A percentile compares a stretch with the other conserved stretches of the same genome.
Evolutionary conservation across 2,113 vertebrate genomes (phyloP).

Genomic region (Spea multiplicata): DNA sequence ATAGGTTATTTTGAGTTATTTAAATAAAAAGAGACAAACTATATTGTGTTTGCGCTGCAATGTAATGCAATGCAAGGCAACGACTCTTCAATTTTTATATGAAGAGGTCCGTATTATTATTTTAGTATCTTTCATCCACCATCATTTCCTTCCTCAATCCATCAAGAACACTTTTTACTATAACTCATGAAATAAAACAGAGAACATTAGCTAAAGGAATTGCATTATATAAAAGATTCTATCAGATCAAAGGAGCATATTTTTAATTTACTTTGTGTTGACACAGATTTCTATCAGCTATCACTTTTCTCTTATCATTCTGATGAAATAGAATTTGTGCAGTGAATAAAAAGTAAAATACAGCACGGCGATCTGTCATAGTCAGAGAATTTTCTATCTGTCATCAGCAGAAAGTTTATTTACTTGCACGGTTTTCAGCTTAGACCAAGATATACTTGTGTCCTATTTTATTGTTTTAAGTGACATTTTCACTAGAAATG

Average conservation of each 20-base stretch:
- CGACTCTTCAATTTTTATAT: conserved; percentile 1
- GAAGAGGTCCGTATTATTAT: conserved; percentile 24
- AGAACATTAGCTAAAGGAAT: conserved; percentile 74
- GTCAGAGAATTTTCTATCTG: conserved; percentile 72
- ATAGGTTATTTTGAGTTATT: too few relatives aligned
- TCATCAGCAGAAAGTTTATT: conserved; percentile 75
- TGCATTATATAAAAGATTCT: conserved; percentile 70
- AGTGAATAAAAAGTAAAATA: conserved; percentile 65
- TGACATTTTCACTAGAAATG: conserved; percentile 20
- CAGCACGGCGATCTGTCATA: conserved; percentile 71
- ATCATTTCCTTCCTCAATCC: conserved; percentile 58
- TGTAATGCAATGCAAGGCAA: background rate
- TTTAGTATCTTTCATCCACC: conserved; percentile 36
- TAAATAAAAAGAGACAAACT: background rate
- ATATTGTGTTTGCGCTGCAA: background rate
- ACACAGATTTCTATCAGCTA: conserved; percentile 78
- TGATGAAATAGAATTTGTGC: conserved; percentile 72
- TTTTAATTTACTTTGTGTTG: conserved; percentile 85
- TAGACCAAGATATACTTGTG: conserved; percentile 57
- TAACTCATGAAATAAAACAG: conserved; percentile 67
- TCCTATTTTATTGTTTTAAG: conserved; percentile 56
- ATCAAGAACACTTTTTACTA: conserved; percentile 54
- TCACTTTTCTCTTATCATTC: conserved; percentile 71
- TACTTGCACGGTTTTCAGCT: conserved; percentile 64
- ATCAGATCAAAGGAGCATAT: conserved; percentile 64